Conservation (phyloP, 1,140 invertebrate species). For the Philotrypesis tridentata region DNA sequence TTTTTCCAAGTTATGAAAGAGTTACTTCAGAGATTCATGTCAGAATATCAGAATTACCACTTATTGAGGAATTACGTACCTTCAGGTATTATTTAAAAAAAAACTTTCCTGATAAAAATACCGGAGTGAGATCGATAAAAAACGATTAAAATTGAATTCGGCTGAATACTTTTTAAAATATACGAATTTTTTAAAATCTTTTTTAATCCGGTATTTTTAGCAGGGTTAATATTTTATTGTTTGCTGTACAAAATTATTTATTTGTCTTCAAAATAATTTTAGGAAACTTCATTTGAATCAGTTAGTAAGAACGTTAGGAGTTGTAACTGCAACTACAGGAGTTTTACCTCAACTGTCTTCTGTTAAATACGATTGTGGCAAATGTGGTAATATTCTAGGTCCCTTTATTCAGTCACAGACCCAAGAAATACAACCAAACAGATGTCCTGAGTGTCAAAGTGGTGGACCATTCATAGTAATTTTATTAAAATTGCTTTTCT, state of each 20-base stretch:
- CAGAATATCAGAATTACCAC: constrained; percentile 93
- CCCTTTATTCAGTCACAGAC: constrained; percentile 96
- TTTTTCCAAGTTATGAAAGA: constrained; percentile 96
- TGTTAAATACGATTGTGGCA: constrained; percentile 98
- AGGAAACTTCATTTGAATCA: constrained; percentile 98
- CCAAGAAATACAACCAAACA: constrained; percentile 94
- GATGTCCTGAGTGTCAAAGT: constrained; percentile 98
- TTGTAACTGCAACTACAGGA: constrained; percentile 96
- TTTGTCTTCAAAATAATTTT: constrained; percentile 50
- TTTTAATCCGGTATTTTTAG: too few relatives aligned
- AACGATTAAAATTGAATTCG: too few relatives aligned
- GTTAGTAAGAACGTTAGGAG: constrained; percentile 92
- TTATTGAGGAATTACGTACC: constrained; percentile 96
- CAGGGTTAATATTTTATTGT: constrained; percentile 18
- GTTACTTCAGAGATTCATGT: constrained; percentile 96
- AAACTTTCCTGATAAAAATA: too few relatives aligned
- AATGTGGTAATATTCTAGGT: constrained; percentile 95
- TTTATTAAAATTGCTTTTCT: constrained; percentile 22
- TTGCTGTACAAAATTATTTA: constrained; percentile 24
- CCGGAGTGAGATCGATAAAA: too few relatives aligned
- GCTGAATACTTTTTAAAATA: too few relatives aligned
- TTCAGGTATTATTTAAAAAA: constrained; percentile 79
- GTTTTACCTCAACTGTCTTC: constrained; percentile 96
- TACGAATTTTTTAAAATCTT: too few relatives aligned
- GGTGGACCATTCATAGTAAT: constrained; percentile 94